Evolutionary conservation across 2,797 vertebrate species (phyloP), one percentile per base, ranked within the genome.

Genomic region (Furcifer pardalis): DNA sequence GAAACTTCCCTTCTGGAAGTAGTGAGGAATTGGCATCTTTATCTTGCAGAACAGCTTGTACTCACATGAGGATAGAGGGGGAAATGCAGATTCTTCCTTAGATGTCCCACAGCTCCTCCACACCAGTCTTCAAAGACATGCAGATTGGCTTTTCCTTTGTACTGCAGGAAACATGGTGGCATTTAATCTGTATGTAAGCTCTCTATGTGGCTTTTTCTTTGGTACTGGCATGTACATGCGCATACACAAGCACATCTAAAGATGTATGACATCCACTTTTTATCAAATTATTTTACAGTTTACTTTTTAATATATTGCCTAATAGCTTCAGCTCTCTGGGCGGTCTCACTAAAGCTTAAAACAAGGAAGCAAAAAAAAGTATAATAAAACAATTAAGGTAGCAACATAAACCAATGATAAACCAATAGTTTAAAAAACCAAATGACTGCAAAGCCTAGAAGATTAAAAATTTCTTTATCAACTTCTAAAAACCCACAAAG

Each of bases 91-190:
- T 99, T 99, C 94, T 97, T 98, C 92, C 98, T 95, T 88, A 99
- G 97, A 81, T 98, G 97, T 90, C 96, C 93, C 82, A 98, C 92
- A 0, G 98, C 97, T 4, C 98, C 97, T 0, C 98, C 98, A 0
- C 98, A 99, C 98, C 98, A 99, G 94, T 99, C 98, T 92, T 99
- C 98, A 2, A 99, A 99, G 86, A 99, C 98, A 0, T 99, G 98
- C 86, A 99, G 96, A 95, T 99, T 99, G 27, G 96, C 98, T 92
- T 97, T 97, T 76, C 98, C 98, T 89, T 98, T 98, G 94, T 96
- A 98, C 98, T 99, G 97, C 0, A 10, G 42, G 72, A 32, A 2
- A 37, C 23, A 88, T 46, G 63, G 25, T n/a, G 46, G 6, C 17
- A 85, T 75, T 81, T 60, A 81, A 63, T 25, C 8, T 76, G 46